Percentiles rank a stretch among this genome's conserved stretches.
phyloP scores from a whole-genome alignment of 2,888 invertebrate genomes.

The Drosophila fungiperda region DNA sequence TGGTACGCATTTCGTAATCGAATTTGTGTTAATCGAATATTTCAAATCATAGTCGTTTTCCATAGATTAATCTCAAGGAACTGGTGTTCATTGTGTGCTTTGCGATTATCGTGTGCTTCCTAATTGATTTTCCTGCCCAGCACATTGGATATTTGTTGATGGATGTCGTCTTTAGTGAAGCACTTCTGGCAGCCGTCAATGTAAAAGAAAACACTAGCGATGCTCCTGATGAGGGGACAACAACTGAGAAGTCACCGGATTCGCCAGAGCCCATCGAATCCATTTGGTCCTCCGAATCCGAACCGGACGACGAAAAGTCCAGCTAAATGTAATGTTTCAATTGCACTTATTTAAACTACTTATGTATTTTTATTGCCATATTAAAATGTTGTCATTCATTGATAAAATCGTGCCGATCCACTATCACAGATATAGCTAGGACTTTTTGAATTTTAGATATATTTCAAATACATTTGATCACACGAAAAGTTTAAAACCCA shows the following conservation, averaged over 20 bases:
- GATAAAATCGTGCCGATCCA: not conserved
- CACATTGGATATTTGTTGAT: slow-evolving; percentile 83
- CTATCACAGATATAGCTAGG: not conserved
- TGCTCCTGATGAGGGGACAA: slow-evolving; percentile 61
- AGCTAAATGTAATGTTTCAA: slow-evolving; percentile 50
- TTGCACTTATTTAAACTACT: slow-evolving; percentile 22
- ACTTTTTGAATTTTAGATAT: not conserved
- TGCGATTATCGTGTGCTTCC: slow-evolving; percentile 87
- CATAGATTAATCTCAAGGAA: slow-evolving; percentile 87
- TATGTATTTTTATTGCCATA: slow-evolving; percentile 32
- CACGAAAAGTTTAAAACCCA: not conserved
- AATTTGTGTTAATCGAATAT: not conserved
- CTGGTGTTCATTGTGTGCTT: slow-evolving; percentile 86
- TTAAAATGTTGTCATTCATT: slow-evolving; percentile 25
- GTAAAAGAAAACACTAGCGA: slow-evolving; percentile 30
- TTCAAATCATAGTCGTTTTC: slow-evolving; percentile 29
- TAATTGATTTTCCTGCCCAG: slow-evolving; percentile 89
- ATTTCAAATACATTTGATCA: not conserved
- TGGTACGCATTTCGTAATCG: slow-evolving; percentile 85
- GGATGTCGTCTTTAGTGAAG: slow-evolving; percentile 83
- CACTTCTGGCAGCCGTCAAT: slow-evolving; percentile 29
- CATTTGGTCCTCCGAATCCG: slow-evolving; percentile 85
- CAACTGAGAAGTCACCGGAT: slow-evolving; percentile 61
- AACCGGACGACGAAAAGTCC: slow-evolving; percentile 74
- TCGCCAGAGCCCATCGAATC: slow-evolving; percentile 83